Percentiles rank a stretch among this genome's conserved stretches.
Evolutionary conservation across 2,797 vertebrate species (phyloP).

Genomic region (Coranthus polyacanthus): DNA sequence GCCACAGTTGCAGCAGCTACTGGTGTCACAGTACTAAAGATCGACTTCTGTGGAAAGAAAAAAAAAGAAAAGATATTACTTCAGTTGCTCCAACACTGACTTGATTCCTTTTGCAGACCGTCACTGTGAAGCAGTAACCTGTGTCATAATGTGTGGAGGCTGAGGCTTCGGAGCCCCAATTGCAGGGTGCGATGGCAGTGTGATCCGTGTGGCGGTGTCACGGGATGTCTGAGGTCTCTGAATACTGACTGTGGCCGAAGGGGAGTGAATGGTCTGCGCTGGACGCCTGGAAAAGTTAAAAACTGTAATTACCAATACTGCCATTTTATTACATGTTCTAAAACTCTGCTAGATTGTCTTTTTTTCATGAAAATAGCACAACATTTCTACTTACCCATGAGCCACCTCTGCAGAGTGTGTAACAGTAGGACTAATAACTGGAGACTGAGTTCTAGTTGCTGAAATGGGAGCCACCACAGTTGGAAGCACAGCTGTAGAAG

Average conservation of each 20-base stretch:
- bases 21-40: constrained; percentile 96
- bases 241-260: constrained; percentile 92
- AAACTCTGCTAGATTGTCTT: no score
- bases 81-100: background rate
- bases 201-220: constrained; percentile 92
- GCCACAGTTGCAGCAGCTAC: constrained; percentile 98
- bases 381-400: constrained; percentile 86
- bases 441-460: constrained; percentile 94
- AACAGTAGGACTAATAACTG: constrained; percentile 92
- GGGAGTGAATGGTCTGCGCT: constrained; percentile 92
- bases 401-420: constrained; percentile 92
- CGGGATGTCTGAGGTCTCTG: constrained; percentile 91
- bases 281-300: constrained; percentile 83
- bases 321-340: background rate
- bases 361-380: no score
- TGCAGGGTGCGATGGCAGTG: constrained; percentile 93
- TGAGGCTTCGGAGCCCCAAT: constrained; percentile 92
- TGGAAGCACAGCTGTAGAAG: constrained; percentile 93
- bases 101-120: no score
- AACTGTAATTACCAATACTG: background rate
- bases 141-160: constrained; percentile 93
- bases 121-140: constrained; percentile 80
- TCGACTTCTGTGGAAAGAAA: constrained; percentile 88
- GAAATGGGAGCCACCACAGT: constrained; percentile 96
- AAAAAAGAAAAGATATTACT: background rate